Evolutionary conservation across 2,888 invertebrate species (phyloP).

Genomic region (Synanthedon vespiformis): DNA sequence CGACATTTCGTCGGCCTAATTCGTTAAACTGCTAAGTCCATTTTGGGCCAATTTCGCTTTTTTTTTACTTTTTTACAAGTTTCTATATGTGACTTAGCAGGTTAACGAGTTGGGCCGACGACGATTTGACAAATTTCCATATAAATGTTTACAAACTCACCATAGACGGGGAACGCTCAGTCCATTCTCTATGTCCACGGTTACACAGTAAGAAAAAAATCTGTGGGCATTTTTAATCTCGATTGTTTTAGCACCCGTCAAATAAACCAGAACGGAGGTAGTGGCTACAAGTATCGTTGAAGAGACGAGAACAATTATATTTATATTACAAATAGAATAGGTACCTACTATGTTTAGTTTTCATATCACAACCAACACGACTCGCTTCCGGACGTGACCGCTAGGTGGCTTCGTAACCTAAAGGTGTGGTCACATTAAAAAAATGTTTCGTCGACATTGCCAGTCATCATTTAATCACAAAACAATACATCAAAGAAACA

Average conservation of each 20-base stretch:
- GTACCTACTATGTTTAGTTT: slow-evolving; percentile 6
- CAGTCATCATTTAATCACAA: background rate
- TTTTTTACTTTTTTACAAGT: no score
- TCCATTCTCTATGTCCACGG: no score
- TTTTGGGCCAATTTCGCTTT: no score
- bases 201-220: no score
- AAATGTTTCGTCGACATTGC: background rate
- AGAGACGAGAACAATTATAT: slow-evolving; percentile 2
- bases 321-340: background rate
- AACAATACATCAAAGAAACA: slow-evolving; percentile 1
- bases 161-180: no score
- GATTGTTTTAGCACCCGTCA: slow-evolving; percentile 36
- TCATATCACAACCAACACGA: slow-evolving; percentile 51
- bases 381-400: slow-evolving; percentile 25
- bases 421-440: background rate
- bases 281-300: slow-evolving; percentile 11
- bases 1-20: no score
- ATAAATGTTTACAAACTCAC: no score
- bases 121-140: no score
- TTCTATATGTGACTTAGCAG: no score
- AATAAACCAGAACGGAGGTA: slow-evolving; percentile 22
- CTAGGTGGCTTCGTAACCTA: slow-evolving; percentile 29
- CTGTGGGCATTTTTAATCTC: slow-evolving; percentile 6
- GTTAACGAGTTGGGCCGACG: no score
- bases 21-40: no score